phyloP scores from a whole-genome alignment of 2,113 vertebrate genomes.

The Nesoenas mayeri region DNA sequence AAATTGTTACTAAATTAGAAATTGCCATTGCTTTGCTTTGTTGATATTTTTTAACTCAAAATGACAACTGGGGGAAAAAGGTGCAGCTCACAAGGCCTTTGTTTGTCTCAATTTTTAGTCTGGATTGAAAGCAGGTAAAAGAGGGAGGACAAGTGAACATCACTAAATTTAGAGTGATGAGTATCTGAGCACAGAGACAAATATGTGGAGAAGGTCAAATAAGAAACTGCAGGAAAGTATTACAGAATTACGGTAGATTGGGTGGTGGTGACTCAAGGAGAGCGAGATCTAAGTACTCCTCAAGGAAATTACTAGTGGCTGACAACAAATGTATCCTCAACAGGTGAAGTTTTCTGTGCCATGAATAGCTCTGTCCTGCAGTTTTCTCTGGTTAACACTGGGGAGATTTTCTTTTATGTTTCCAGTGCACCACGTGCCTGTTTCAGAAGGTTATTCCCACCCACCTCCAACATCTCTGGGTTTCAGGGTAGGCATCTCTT shows the following conservation, averaged over 20 bases:
- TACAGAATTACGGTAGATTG: background rate
- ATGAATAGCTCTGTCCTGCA: background rate
- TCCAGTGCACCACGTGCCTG: no score
- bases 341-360: background rate
- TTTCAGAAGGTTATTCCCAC: background rate
- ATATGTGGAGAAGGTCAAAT: background rate
- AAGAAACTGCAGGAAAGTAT: background rate
- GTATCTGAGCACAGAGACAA: background rate
- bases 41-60: background rate
- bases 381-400: background rate
- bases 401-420: background rate
- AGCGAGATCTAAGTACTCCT: background rate
- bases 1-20: slow-evolving; percentile 2
- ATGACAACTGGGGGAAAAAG: fast-evolving
- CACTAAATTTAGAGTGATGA: background rate
- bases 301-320: background rate
- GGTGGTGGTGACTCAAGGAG: background rate
- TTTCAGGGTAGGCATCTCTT: background rate
- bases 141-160: background rate
- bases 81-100: background rate
- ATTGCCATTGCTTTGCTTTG: background rate
- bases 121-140: background rate
- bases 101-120: background rate
- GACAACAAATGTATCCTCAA: background rate
- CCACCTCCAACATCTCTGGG: background rate